Conservation (phyloP, 2,113 vertebrate species). For the Ctenodactylus gundi region DNA sequence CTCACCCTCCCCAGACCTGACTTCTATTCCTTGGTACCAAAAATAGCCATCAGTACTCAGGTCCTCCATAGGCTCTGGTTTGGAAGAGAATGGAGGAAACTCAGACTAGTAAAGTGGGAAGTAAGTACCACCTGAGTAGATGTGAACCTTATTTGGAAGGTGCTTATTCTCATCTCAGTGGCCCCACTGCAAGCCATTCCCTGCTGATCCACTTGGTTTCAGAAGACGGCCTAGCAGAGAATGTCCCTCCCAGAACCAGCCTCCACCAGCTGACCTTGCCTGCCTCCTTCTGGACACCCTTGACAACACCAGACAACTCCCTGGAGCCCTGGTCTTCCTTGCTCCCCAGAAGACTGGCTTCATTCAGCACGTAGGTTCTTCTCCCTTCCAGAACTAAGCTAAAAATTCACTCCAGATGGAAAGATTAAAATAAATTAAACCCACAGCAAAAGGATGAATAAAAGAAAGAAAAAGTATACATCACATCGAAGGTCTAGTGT, state of each 20-base stretch:
- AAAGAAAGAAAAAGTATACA: neutral
- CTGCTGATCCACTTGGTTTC: neutral
- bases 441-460: neutral
- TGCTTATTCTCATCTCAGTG: neutral
- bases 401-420: neutral
- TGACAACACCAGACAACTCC: neutral
- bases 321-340: neutral
- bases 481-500: neutral
- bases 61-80: neutral
- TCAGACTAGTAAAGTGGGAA: neutral
- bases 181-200: neutral
- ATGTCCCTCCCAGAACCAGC: neutral
- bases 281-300: neutral
- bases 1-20: neutral
- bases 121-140: neutral
- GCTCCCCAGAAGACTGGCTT: neutral
- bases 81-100: neutral
- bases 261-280: neutral
- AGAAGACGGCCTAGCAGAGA: neutral
- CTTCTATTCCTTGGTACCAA: neutral
- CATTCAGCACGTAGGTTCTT: rapidly evolving
- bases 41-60: neutral
- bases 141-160: neutral
- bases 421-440: neutral
- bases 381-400: neutral